Evolutionary conservation across 2,113 vertebrate species (phyloP).

Genomic region (Paraplagusia blochii): DNA sequence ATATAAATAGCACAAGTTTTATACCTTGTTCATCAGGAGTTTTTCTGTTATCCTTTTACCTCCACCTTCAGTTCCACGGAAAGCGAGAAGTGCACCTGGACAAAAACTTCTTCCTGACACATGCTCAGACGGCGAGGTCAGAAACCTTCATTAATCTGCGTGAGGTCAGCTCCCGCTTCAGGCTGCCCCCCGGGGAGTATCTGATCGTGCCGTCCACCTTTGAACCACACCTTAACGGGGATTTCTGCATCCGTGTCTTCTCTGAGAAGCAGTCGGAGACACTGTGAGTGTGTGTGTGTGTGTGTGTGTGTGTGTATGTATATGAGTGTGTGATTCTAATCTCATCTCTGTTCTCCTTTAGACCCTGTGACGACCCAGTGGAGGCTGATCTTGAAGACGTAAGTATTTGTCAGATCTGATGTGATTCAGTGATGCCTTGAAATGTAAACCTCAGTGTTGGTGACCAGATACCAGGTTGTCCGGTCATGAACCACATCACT

Average conservation of each 20-base stretch:
- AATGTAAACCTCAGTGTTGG: too few relatives aligned
- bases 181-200: constrained; percentile 87
- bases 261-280: constrained; percentile 87
- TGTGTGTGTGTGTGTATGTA: background rate
- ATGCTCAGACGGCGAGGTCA: constrained; percentile 83
- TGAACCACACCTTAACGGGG: constrained; percentile 84
- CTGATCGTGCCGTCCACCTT: constrained; percentile 91
- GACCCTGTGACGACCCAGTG: constrained; percentile 75
- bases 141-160: constrained; percentile 93
- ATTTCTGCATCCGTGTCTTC: constrained; percentile 93
- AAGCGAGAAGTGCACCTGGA: constrained; percentile 87
- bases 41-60: background rate
- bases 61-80: constrained; percentile 74
- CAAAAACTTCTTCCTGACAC: constrained; percentile 89
- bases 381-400: constrained; percentile 66
- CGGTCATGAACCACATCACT: too few relatives aligned
- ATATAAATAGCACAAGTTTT: too few relatives aligned
- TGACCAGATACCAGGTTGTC: too few relatives aligned
- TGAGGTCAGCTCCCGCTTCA: constrained; percentile 87
- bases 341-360: constrained; percentile 22
- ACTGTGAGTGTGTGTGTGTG: constrained; percentile 62
- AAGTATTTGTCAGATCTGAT: constrained; percentile 30
- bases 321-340: background rate
- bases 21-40: too few relatives aligned
- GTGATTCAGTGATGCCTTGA: too few relatives aligned